These are phyloP conservation scores for Drosophila pectinifera DNA, from an alignment of 1,140 invertebrate species.

Conservation along the genomic window DNA sequence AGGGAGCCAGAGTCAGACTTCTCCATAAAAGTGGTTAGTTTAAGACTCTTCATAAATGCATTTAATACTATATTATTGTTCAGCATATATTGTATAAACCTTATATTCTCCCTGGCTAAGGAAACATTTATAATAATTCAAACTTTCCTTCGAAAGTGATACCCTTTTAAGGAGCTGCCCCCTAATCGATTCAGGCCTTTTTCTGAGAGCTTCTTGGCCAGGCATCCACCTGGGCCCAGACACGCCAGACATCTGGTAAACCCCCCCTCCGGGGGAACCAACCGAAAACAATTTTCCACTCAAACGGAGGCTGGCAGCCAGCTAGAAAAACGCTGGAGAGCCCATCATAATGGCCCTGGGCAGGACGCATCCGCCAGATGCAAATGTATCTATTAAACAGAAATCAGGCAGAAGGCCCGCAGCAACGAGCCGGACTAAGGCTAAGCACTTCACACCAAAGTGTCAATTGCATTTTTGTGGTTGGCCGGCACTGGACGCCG, in stretches of 20 bases:
- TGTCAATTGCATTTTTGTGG: conserved; percentile 82
- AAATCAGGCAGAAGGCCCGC: conserved; percentile 66
- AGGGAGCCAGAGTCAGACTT: neutral
- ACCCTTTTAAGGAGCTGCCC: neutral
- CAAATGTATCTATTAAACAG: conserved; percentile 83
- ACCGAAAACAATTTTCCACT: conserved; percentile 80
- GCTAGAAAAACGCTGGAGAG: conserved; percentile 68
- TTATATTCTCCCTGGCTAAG: no score
- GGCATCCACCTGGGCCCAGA: conserved; percentile 23
- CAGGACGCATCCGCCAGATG: conserved; percentile 69
- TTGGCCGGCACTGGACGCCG: conserved; percentile 59
- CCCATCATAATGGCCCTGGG: conserved; percentile 41
- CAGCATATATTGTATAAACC: no score
- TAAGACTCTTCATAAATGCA: no score
- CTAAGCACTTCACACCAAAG: conserved; percentile 82
- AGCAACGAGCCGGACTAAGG: conserved; percentile 66
- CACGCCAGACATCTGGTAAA: conserved; percentile 36
- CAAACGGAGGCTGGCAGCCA: conserved; percentile 70
- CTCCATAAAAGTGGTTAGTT: no score
- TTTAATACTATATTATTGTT: no score
- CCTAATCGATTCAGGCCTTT: conserved; percentile 39
- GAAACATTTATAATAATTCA: no score
- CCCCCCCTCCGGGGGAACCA: conserved; percentile 45
- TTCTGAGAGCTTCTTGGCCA: neutral
- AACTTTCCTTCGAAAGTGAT: neutral